Percentiles rank a stretch among this genome's conserved stretches.
phyloP scores from a whole-genome alignment of 2,888 invertebrate species.

The Venusia cambrica region DNA sequence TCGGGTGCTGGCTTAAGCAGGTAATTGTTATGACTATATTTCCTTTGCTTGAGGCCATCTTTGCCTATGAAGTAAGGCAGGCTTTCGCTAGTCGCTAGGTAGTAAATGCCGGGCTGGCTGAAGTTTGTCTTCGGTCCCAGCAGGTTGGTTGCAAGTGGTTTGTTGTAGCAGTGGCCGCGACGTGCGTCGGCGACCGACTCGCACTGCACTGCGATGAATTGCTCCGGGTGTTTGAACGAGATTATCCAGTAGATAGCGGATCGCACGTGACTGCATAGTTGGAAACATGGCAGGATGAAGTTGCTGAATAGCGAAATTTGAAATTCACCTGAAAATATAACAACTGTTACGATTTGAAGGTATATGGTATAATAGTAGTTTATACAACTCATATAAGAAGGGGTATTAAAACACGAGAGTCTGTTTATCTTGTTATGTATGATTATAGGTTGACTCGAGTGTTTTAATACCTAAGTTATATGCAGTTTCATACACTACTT shows the following conservation, averaged over 20 bases:
- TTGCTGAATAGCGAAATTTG: slow-evolving; percentile 51
- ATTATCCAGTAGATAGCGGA: slow-evolving; percentile 56
- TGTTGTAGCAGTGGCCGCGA: slow-evolving; percentile 53
- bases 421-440: too few species aligned
- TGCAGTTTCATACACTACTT: too few species aligned
- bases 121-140: slow-evolving; percentile 63
- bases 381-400: too few species aligned
- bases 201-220: slow-evolving; percentile 58
- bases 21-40: slow-evolving; percentile 50
- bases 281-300: slow-evolving; percentile 64
- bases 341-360: too few species aligned
- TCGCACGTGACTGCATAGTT: slow-evolving; percentile 63
- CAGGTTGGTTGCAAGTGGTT: slow-evolving; percentile 40
- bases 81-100: slow-evolving; percentile 51
- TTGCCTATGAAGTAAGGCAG: slow-evolving; percentile 55
- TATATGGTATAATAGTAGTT: too few species aligned
- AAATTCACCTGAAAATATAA: slow-evolving; percentile 56
- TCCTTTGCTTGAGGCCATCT: slow-evolving; percentile 45
- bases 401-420: too few species aligned
- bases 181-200: slow-evolving; percentile 49
- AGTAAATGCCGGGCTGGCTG: slow-evolving; percentile 58
- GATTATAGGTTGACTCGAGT: too few species aligned
- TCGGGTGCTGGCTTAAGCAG: slow-evolving; percentile 52
- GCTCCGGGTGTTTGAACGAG: slow-evolving; percentile 46
- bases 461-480: too few species aligned